Conservation (phyloP, 1,140 invertebrate genomes). For the Drosophila teissieri region DNA sequence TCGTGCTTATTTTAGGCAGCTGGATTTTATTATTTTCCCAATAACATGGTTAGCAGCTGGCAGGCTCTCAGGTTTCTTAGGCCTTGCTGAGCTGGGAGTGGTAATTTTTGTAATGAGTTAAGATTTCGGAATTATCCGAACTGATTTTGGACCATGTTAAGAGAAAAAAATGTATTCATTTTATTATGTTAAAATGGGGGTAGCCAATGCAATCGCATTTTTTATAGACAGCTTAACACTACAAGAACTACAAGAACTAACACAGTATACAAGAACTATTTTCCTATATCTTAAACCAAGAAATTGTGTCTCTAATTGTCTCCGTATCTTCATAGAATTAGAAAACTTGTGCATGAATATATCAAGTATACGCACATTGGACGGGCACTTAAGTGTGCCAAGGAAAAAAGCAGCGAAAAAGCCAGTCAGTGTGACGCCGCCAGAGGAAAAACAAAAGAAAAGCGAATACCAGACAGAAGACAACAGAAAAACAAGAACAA, state of each 20-base stretch:
- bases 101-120: not conserved
- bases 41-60: constrained; percentile 44
- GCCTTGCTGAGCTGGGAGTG: not conserved
- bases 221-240: too few relatives aligned
- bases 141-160: not conserved
- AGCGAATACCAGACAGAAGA: constrained; percentile 21
- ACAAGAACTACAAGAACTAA: too few relatives aligned
- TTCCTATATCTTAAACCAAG: too few relatives aligned
- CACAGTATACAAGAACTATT: too few relatives aligned
- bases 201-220: too few relatives aligned
- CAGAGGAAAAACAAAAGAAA: constrained; percentile 7
- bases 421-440: constrained; percentile 72
- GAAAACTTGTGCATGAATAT: not conserved
- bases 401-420: constrained; percentile 9
- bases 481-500: constrained; percentile 36
- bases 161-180: too few relatives aligned
- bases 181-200: too few relatives aligned
- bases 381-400: constrained; percentile 1
- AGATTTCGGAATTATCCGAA: too few relatives aligned
- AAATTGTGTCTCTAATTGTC: too few relatives aligned
- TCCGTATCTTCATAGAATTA: not conserved
- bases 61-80: constrained; percentile 4
- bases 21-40: constrained; percentile 47
- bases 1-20: constrained; percentile 64
- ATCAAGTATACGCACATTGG: constrained; percentile 38